A percentile compares a stretch with the other conserved stretches of the same genome.
Conservation (phyloP, 92 coral and sea anemone genomes). For the Epizoanthus fatuus region DNA sequence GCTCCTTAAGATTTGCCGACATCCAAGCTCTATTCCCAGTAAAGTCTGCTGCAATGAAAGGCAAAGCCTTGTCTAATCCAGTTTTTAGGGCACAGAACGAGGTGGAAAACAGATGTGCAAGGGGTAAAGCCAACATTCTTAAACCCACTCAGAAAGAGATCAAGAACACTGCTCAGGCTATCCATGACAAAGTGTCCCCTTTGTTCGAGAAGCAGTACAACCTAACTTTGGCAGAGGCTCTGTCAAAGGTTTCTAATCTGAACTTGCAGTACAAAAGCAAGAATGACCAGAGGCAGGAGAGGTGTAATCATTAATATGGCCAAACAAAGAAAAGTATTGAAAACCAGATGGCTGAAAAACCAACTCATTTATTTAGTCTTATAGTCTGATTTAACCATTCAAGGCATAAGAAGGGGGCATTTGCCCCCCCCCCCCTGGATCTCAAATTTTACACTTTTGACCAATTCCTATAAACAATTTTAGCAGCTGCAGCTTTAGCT, state of each 20-base stretch:
- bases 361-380: too few relatives aligned
- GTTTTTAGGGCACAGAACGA: slow-evolving; percentile 40
- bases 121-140: too few relatives aligned
- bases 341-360: slow-evolving; percentile 62
- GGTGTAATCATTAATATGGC: slow-evolving; percentile 46
- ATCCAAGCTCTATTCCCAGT: slow-evolving; percentile 64
- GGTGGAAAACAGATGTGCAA: slow-evolving; percentile 6
- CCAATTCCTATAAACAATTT: too few relatives aligned
- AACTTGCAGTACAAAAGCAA: slow-evolving; percentile 47
- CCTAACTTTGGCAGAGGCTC: slow-evolving; percentile 55
- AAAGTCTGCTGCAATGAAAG: slow-evolving; percentile 54
- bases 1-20: slow-evolving; percentile 52
- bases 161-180: slow-evolving; percentile 53
- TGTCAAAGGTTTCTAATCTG: slow-evolving; percentile 50
- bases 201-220: slow-evolving; percentile 47
- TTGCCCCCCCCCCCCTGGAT: too few relatives aligned
- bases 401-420: too few relatives aligned
- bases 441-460: too few relatives aligned
- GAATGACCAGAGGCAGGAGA: slow-evolving; percentile 38
- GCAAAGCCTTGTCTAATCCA: slow-evolving; percentile 55
- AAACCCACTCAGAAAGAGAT: neutral
- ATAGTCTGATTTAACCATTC: too few relatives aligned
- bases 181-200: slow-evolving; percentile 51
- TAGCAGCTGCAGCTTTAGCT: too few relatives aligned
- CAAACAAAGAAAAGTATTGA: slow-evolving; percentile 61